These are phyloP conservation scores for Chloroceryle aenea DNA, from an alignment of 2,113 vertebrate species.

Conservation along the genomic window DNA sequence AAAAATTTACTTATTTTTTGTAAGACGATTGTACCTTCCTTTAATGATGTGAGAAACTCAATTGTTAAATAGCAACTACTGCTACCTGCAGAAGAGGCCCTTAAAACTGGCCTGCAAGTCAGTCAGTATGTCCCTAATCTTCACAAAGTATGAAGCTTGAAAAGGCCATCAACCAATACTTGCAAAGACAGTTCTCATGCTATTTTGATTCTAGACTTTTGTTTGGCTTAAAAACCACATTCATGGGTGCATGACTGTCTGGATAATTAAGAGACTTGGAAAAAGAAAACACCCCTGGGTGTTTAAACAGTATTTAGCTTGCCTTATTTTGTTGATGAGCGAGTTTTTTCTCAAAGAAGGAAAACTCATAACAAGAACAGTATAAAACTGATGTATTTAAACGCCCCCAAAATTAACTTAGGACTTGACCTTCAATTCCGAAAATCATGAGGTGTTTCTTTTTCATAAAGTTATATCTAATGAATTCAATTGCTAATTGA, in stretches of 20 bases:
- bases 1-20: background rate
- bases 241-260: constrained; percentile 26
- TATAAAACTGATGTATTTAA: background rate
- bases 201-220: constrained; percentile 64
- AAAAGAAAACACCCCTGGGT: constrained; percentile 15
- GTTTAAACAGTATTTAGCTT: background rate
- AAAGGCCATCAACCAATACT: background rate
- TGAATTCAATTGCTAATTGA: background rate
- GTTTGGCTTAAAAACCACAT: constrained; percentile 41
- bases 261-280: constrained; percentile 12
- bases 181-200: background rate
- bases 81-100: background rate
- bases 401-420: background rate
- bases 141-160: background rate
- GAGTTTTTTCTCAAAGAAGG: background rate
- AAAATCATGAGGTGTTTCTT: background rate
- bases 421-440: background rate
- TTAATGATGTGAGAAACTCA: background rate
- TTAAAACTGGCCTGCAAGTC: background rate
- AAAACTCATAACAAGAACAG: background rate
- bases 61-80: background rate
- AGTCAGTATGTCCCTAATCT: background rate
- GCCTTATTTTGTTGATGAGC: background rate
- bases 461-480: background rate
- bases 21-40: background rate